Evolutionary conservation across 64 coral and sea anemone genomes (phyloP).

Genomic region (Orbicella faveolata): DNA sequence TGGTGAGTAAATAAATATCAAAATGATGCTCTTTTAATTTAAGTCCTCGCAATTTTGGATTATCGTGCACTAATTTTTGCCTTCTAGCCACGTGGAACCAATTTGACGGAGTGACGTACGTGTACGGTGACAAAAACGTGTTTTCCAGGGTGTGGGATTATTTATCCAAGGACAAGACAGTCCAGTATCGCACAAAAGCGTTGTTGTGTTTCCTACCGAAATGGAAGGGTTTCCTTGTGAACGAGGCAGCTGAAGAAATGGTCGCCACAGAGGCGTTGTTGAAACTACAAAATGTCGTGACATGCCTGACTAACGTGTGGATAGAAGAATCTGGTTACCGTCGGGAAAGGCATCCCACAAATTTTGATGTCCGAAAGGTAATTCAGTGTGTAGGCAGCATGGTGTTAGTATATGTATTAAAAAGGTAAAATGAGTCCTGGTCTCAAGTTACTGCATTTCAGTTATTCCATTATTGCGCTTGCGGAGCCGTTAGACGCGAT

Average conservation of each 20-base stretch:
- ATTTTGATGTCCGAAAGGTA: not conserved
- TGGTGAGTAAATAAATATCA: not conserved
- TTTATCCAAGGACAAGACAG: not conserved
- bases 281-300: not conserved
- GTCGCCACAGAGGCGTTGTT: constrained; percentile 13
- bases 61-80: not conserved
- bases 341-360: not conserved
- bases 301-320: constrained; percentile 24
- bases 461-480: too few relatives aligned
- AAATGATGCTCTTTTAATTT: not conserved
- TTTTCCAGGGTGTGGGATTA: not conserved
- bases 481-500: too few relatives aligned
- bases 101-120: constrained; percentile 55
- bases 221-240: constrained; percentile 51
- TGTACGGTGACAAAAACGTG: not conserved
- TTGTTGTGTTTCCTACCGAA: constrained; percentile 27
- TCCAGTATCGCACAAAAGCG: constrained; percentile 17
- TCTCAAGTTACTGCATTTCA: too few relatives aligned
- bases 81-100: constrained; percentile 41
- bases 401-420: too few relatives aligned
- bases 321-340: not conserved
- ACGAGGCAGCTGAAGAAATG: not conserved
- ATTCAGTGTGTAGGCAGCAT: not conserved
- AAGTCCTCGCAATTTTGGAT: not conserved
- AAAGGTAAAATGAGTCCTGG: too few relatives aligned